Conservation (phyloP, 2,113 vertebrate genomes). For the Neomonachus schauinslandi region DNA sequence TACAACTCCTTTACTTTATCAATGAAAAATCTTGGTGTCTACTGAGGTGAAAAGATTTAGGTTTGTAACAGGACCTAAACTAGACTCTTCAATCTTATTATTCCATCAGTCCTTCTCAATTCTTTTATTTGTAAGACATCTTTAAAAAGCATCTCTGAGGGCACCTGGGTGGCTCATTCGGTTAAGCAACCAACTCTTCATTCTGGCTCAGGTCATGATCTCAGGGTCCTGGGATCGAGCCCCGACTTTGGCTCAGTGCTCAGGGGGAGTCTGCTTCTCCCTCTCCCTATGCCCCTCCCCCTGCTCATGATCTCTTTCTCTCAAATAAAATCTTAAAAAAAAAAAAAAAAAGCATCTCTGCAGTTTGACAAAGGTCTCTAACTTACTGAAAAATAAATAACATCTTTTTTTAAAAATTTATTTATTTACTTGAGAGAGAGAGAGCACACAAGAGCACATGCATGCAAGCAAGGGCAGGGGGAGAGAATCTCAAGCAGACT, state of each 20-base stretch:
- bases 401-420: not conserved
- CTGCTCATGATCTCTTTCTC: not conserved
- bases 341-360: conserved; percentile 31
- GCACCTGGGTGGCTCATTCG: not conserved
- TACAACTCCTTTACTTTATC: not conserved
- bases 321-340: not conserved
- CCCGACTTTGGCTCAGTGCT: not conserved
- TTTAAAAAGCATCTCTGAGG: conserved; percentile 2
- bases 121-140: not conserved
- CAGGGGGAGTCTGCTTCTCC: not conserved
- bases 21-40: not conserved
- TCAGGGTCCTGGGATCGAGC: not conserved
- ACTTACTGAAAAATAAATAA: conserved; percentile 12
- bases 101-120: not conserved
- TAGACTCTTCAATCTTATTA: not conserved
- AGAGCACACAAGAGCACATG: not conserved
- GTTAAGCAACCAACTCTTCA: not conserved
- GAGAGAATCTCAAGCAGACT: not conserved
- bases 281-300: not conserved
- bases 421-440: not conserved
- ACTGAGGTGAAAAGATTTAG: not conserved
- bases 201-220: not conserved
- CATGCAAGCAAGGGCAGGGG: not conserved
- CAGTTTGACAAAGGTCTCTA: not conserved
- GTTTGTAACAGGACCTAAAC: not conserved